Base-by-base conservation (phyloP, 2,113 vertebrate genomes). In the Melanerpes formicivorus region DNA sequence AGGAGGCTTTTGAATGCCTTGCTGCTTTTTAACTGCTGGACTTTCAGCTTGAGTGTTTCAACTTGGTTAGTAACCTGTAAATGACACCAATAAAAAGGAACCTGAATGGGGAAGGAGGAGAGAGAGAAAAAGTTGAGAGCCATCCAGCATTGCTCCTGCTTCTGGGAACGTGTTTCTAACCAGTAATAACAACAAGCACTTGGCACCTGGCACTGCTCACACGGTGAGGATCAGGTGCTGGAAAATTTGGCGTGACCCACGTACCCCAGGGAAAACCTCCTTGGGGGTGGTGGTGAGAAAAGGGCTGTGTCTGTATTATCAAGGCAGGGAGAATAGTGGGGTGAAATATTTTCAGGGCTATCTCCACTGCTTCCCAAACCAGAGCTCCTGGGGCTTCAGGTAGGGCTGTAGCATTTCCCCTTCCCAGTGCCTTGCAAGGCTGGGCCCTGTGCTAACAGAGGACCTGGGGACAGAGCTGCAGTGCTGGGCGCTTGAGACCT, bases 61-160 rank as follows among this genome's bases (percentile, higher is more conserved):
- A 82, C 90, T 93, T 96, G 94, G 92, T 96, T 95, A 95, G 95
- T 95, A 95, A 96, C 94, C 96, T 97, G 95, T 93, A 96, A 97
- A 96, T 74, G 94, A 95, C 92, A 90, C 89, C 90, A 78, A 60
- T 78, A 93, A 93, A 95, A 95, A 90, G 65, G 70, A 65, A 93
- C 80, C 79, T 84, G 70, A 69, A 93, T 87, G 70, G 26, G 5
- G 52, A 82, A 48, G 78, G 88, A 93, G 74, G 91, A 80, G 83
- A 70, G 70, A 73, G 64, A 82, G 65, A 27, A 81, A 65, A 71
- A n/a, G 73, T 86, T 71, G 67, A 76, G 46, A 72, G 76, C 60
- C n/a, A 70, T 66, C 55, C 80, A 60, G 75, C 23, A 23, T 69
- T 93, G 93, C 91, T 66, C 3, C 12, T 26, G 56, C 80, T 93